These are phyloP conservation scores for Acanthochromis polyacanthus DNA, from an alignment of 2,113 vertebrate genomes.

Conservation along the genomic window DNA sequence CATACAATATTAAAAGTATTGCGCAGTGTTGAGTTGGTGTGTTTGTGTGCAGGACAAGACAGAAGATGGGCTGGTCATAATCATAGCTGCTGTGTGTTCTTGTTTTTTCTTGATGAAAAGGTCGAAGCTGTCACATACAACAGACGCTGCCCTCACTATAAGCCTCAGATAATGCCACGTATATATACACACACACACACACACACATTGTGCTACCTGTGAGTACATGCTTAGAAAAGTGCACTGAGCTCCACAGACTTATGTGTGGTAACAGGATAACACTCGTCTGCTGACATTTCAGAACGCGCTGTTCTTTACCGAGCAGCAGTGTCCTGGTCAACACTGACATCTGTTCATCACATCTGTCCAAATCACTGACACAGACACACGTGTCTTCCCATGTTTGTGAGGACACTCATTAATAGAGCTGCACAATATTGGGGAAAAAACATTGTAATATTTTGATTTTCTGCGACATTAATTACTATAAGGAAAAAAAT, in stretches of 20 bases:
- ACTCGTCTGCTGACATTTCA: slow-evolving; percentile 36
- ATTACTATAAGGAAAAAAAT: too few species aligned
- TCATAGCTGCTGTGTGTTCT: background rate
- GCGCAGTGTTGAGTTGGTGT: slow-evolving; percentile 29
- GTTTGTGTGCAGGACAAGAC: background rate
- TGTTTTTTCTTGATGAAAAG: slow-evolving; percentile 40
- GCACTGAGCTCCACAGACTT: background rate
- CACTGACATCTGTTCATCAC: slow-evolving; percentile 66
- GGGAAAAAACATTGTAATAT: too few species aligned
- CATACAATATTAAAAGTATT: slow-evolving; percentile 17
- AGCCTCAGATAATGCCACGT: slow-evolving; percentile 35
- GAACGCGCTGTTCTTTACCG: slow-evolving; percentile 56
- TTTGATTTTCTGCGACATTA: too few species aligned
- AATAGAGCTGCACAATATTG: background rate
- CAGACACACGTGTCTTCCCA: slow-evolving; percentile 4
- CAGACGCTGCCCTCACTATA: slow-evolving; percentile 19
- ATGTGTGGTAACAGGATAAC: slow-evolving; percentile 19
- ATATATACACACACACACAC: background rate
- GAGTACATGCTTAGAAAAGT: slow-evolving; percentile 18
- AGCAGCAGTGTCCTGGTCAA: slow-evolving; percentile 32
- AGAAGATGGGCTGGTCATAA: slow-evolving; percentile 5
- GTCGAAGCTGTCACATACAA: slow-evolving; percentile 56
- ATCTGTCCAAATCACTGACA: slow-evolving; percentile 52
- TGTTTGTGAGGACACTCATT: background rate
- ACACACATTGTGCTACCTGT: slow-evolving; percentile 1